Base-by-base conservation (phyloP, 1,140 invertebrate genomes). In the Anastrepha obliqua region DNA sequence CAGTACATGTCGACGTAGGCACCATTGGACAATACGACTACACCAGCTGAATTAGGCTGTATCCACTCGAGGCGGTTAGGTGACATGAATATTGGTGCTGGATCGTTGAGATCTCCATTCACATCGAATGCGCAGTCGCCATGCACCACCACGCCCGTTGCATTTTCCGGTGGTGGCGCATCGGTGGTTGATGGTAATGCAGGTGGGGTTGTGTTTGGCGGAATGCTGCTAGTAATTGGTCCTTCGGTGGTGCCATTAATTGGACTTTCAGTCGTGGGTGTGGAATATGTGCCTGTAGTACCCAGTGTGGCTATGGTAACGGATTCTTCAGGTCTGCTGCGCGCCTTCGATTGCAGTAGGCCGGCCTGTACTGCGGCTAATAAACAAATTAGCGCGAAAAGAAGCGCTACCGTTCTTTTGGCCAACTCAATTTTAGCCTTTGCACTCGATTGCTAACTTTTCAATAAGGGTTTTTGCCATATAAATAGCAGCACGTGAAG, bases 1-100 rank as follows among this genome's bases (percentile, higher is more conserved):
- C 92, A 93, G 51, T 90, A 92, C 90, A 93, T 91, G 65, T 93
- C 92, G 70, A 93, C 51, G 1, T 90, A 87, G 55, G 92, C 90
- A 0, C 92, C 91, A 89, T 92, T 92, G 0, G 81, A 29, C 0
- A 93, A 59, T 39, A 89, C 88, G 67, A 93, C 91, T 2, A 91
- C 90, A 60, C 92, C 92, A 87, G 89, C 89, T 39, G 91, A 88
- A 89, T 92, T 90, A 0, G 92, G 92, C 17, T 92, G 88, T 1
- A 93, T 85, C 9, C 92, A 74, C 74, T 92, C 91, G 9, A 89
- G 90, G 29, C 86, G 89, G 11, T 88, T 88, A 42, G 90, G 90
- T 5, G 89, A 88, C 20, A 89, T 88, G 42, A 93, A 92, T 0
- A 93, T 85, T 8, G 92, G 92, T 2, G 89, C 90, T 0, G 92